These are phyloP conservation scores for Silurus glanis DNA, from an alignment of 2,113 vertebrate species.

Conservation along the genomic window DNA sequence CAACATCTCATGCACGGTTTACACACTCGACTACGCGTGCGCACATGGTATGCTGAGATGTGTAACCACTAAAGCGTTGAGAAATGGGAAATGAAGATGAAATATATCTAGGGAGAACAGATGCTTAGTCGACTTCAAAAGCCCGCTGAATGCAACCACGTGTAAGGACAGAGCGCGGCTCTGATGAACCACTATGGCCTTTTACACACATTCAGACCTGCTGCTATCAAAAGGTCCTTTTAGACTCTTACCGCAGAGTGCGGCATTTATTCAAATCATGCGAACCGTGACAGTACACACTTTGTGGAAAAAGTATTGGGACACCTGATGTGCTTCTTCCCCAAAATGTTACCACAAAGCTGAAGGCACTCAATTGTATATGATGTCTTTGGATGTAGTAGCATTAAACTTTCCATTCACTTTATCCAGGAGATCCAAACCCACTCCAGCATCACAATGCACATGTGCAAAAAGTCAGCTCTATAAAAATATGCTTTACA, in stretches of 20 bases:
- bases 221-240: not conserved
- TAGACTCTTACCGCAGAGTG: not conserved
- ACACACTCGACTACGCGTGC: not conserved
- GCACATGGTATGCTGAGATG: not conserved
- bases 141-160: not conserved
- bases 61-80: not conserved
- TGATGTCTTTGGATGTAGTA: too few species aligned
- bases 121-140: not conserved
- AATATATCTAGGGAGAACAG: not conserved
- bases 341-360: too few species aligned
- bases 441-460: too few species aligned
- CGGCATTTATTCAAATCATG: not conserved
- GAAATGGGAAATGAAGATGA: not conserved
- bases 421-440: too few species aligned
- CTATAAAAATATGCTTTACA: too few species aligned
- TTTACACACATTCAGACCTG: not conserved
- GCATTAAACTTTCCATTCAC: too few species aligned
- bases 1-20: not conserved
- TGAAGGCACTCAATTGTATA: too few species aligned
- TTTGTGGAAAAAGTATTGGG: too few species aligned
- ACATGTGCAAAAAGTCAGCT: too few species aligned
- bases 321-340: too few species aligned
- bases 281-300: not conserved
- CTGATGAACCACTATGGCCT: not conserved
- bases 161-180: not conserved